Base-by-base conservation (phyloP, 2,113 vertebrate genomes). In the Gadus macrocephalus region DNA sequence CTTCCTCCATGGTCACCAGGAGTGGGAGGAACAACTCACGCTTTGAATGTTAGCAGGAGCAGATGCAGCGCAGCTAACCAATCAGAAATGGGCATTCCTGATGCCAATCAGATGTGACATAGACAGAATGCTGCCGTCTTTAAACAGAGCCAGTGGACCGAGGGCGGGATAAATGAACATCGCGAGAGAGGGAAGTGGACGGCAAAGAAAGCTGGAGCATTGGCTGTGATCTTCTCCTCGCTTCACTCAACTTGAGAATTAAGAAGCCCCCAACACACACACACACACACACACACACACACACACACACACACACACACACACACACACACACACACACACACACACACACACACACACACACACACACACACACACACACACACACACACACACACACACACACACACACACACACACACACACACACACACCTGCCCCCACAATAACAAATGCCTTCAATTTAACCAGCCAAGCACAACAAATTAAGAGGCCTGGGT, bases 381-480 rank as follows among this genome's bases (percentile, higher is more conserved):
- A 79, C 59, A 69, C 76, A 78, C 60, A 67, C 66, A 58, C 0
- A 66, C 74, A n/a, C 75, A 75, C 49, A 66, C 64, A 71, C 53
- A 56, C 63, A 35, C 63, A 35, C 63, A 35, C 63, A 35, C 63
- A 35, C 63, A 35, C 62, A 63, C 62, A 63, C 62, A 63, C 35
- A 31, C 74, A 79, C 59, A 66, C 66, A 73, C 70, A 62, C 83
- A 79, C 86, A 84, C 89, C 19, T 61, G 49, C 62, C 64, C 55
- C 65, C 72, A 2, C 70, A 81, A 89, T 88, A 93, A 93, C 91
- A 94, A 94, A 92, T 78, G 88, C 77, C 82, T 86, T 89, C 90
- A 83, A 91, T 93, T 91, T 92, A 92, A 91, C 89, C 91, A 90
- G 78, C 88, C 81, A 79, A 91, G 78, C 91, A 91, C 91, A 92